Evolutionary conservation across 2,888 invertebrate genomes (phyloP).

Genomic region (Xestia ashworthii): DNA sequence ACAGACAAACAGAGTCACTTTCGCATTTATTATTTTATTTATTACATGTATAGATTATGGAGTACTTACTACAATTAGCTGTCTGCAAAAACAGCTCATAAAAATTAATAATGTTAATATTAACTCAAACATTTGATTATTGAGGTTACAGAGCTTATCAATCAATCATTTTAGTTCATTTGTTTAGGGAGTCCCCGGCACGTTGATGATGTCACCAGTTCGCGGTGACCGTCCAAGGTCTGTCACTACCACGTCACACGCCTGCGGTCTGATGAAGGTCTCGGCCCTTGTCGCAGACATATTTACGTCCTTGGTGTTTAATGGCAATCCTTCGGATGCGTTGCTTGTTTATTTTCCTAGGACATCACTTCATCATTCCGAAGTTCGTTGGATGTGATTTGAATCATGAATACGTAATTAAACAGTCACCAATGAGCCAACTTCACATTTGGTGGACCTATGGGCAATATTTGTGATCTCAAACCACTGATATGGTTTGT

Average conservation of each 20-base stretch:
- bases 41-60: too few species aligned
- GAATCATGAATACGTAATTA: not conserved
- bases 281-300: not conserved
- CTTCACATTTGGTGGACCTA: not conserved
- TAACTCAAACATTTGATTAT: conserved; percentile 5
- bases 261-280: conserved; percentile 13
- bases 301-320: not conserved
- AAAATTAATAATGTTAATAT: not conserved
- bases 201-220: conserved; percentile 30
- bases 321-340: not conserved
- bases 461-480: not conserved
- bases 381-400: not conserved
- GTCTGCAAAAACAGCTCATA: not conserved
- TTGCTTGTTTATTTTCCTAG: not conserved
- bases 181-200: not conserved
- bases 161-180: conserved; percentile 15
- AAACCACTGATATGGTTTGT: not conserved
- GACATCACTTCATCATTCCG: not conserved
- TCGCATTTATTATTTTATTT: not conserved
- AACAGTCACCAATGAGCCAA: not conserved
- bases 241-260: not conserved
- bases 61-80: conserved; percentile 3
- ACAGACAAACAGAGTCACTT: not conserved
- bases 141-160: not conserved
- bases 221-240: conserved; percentile 16